Base-by-base conservation (phyloP, 2,113 vertebrate genomes). In the Semicossyphus pulcher region DNA sequence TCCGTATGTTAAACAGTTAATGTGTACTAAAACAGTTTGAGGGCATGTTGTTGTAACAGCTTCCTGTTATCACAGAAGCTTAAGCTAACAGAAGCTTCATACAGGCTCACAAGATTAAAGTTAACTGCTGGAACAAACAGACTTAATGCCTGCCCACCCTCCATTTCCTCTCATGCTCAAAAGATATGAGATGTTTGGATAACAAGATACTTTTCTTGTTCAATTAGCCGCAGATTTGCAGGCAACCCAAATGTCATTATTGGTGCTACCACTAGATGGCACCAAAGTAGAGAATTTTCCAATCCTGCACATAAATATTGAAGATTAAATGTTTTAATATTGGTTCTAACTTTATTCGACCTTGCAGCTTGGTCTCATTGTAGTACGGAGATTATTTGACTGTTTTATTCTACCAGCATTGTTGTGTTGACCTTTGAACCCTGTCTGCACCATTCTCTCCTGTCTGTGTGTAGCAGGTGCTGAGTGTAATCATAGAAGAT, bases 381-480 rank as follows among this genome's bases (percentile, higher is more conserved):
- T 18, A 21, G 4, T 26, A 5, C 45, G 4, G 10, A 3, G 7
- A 11, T 18, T n/a, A 32, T 28, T 53, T 44, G n/a, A 26, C 63
- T 25, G 1, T 23, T 1, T 34, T 10, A 10, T 7, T 34, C 10
- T 57, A 15, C 54, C 8, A 51, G 36, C 5, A 1, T 23, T 1
- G 12, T 26, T 29, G 5, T 28, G 21, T 12, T 29, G 18, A 31
- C 28, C n/a, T 10, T 29, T 29, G n/a, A n/a, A n/a, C 16, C 16
- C 14, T 37, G 11, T 56, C 45, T 47, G 1, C 28, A 68, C 7
- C 25, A 1, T 66, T 34, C 28, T 37, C 16, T 23, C 41, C 1
- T 54, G 34, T 72, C 28, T 85, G 47, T 84, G 36, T 73, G 21
- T 79, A 77, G 20, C 67, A 92, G 90, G 20, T 81, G 20, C 18